Evolutionary conservation across 2,113 vertebrate species (phyloP), one percentile per base, ranked within the genome.

Genomic region (Orcinus orca): DNA sequence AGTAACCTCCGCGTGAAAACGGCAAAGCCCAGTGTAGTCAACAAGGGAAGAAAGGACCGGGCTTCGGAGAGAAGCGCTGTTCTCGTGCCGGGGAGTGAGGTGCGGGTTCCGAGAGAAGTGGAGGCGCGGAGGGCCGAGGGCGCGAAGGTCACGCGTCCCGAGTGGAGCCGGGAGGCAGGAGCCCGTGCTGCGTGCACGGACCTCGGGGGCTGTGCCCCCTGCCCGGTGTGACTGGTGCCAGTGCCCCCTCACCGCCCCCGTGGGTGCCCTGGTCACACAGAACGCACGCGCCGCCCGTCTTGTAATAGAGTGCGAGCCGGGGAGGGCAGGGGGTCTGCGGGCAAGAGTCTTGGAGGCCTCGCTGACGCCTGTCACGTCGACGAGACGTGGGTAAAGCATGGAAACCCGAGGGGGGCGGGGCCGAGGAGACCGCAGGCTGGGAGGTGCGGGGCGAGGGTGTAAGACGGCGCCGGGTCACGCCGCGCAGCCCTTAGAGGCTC

Each of bases 51-150:
- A 63, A 41, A n/a, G 58, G 41, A 2, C 2, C 1, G 1, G 38
- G n/a, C 38, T n/a, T 33, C 3, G 26, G 23, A 17, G 29, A 47
- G 20, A 13, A 2, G 26, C 2, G 33, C 21, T 67, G 25, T 14
- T 1, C 0, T 13, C 3, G 1, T 2, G 2, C 38, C 13, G 13
- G 44, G 23, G 25, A 21, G 4, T 0, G 3, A 14, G 6, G 20
- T 62, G 31, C 65, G 83, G 33, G 25, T 33, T 29, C 47, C 13
- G 15, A 13, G n/a, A 55, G 36, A 13, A 62, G 33, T 5, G 8
- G 29, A 23, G 7, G 1, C 31, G 1, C 0, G 0, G 47, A 3
- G 25, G 0, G 1, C 9, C 11, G 21, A 3, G n/a, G 0, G 1
- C 17, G 67, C 5, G 41, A 21, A 18, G 83, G n/a, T 17, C 10